These are phyloP conservation scores for Trachelus tabidus DNA, from an alignment of 2,888 invertebrate species.

Conservation along the genomic window DNA sequence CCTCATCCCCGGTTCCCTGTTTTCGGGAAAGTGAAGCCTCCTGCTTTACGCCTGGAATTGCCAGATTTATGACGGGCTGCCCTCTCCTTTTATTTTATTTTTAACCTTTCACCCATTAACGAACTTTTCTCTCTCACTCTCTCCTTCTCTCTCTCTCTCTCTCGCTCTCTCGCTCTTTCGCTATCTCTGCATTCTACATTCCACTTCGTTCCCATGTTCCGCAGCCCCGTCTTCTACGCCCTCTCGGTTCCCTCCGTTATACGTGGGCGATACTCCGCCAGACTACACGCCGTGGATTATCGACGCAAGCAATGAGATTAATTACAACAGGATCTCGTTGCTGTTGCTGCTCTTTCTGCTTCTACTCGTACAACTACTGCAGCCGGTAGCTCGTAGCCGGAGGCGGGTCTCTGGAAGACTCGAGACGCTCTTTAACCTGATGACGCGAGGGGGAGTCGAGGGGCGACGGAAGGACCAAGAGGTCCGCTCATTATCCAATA, in stretches of 20 bases:
- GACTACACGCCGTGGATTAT: slow-evolving; percentile 31
- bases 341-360: background rate
- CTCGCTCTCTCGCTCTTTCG: background rate
- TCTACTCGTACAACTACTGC: background rate
- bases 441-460: slow-evolving; percentile 6
- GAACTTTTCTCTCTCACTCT: slow-evolving; percentile 35
- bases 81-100: slow-evolving; percentile 47
- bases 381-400: slow-evolving; percentile 33
- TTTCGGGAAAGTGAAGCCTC: slow-evolving; percentile 34
- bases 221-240: background rate
- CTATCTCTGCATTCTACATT: background rate
- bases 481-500: slow-evolving; percentile 46
- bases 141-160: background rate
- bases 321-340: slow-evolving; percentile 14
- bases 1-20: slow-evolving; percentile 28
- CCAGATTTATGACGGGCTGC: slow-evolving; percentile 62
- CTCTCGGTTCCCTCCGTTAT: background rate
- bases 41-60: slow-evolving; percentile 51
- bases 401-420: slow-evolving; percentile 23
- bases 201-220: background rate
- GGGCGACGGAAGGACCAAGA: background rate
- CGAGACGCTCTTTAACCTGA: slow-evolving; percentile 15
- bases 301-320: slow-evolving; percentile 49
- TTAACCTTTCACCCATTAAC: slow-evolving; percentile 65
- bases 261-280: background rate